Percentiles rank a stretch among this genome's conserved stretches.
Conservation (phyloP, 2,797 vertebrate genomes). For the Chrysocyon brachyurus region DNA sequence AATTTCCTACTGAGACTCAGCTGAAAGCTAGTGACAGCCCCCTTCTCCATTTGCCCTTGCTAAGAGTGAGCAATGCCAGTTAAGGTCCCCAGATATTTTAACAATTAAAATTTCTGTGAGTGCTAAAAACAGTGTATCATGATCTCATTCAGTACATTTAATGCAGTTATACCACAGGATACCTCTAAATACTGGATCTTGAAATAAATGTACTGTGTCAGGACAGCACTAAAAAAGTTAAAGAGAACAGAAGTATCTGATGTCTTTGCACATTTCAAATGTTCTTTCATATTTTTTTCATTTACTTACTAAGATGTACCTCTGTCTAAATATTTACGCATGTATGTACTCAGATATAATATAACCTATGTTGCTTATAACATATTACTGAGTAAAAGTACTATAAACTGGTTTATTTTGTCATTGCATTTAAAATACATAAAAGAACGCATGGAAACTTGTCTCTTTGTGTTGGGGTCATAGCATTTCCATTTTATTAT, state of each 20-base stretch:
- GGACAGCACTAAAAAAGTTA: background rate
- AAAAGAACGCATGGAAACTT: background rate
- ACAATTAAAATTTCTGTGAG: background rate
- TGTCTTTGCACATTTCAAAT: background rate
- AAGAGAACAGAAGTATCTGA: background rate
- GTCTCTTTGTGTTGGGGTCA: background rate
- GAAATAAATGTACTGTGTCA: background rate
- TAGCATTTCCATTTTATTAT: background rate
- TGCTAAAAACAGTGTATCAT: background rate
- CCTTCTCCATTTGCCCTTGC: background rate
- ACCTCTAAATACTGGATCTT: background rate
- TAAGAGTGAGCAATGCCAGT: background rate
- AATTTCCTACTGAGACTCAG: background rate
- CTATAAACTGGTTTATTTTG: background rate
- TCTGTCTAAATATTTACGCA: background rate
- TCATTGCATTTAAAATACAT: background rate
- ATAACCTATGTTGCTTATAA: background rate
- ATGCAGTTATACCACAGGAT: background rate
- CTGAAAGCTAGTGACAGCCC: background rate
- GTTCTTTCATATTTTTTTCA: background rate
- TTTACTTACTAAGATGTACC: background rate
- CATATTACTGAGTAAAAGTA: background rate
- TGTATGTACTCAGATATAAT: rapidly evolving
- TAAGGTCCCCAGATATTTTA: background rate
- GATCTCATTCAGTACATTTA: background rate